These are phyloP conservation scores for Timema podura DNA, from an alignment of 2,888 invertebrate species.

Conservation along the genomic window DNA sequence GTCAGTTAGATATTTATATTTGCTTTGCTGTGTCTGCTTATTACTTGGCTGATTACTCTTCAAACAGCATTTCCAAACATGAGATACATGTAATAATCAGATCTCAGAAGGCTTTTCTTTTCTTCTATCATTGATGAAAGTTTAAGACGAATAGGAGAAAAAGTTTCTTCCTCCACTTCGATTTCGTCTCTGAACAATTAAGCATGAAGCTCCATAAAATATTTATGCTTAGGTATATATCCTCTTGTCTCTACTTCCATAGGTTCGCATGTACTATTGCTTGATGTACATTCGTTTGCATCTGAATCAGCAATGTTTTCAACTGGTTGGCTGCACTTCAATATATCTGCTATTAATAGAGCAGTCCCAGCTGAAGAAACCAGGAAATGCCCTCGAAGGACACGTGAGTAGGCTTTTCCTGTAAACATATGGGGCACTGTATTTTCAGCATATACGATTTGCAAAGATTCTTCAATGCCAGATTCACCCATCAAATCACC, in stretches of 20 bases:
- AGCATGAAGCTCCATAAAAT: conserved; percentile 7
- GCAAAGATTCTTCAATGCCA: conserved; percentile 8
- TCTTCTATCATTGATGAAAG: background rate
- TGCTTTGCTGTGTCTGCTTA: too few species aligned
- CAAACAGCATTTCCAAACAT: too few species aligned
- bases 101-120: background rate
- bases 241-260: conserved; percentile 8
- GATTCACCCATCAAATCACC: conserved; percentile 3
- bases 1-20: too few species aligned
- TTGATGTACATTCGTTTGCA: conserved; percentile 2
- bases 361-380: background rate
- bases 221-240: background rate
- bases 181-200: background rate
- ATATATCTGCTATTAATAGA: conserved; percentile 11
- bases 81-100: too few species aligned
- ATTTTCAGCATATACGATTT: conserved; percentile 10
- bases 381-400: conserved; percentile 6
- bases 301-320: too few species aligned
- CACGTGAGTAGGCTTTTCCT: background rate
- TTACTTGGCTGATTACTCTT: too few species aligned
- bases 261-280: conserved; percentile 2
- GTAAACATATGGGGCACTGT: conserved; percentile 11
- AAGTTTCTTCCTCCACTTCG: background rate
- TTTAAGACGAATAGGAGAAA: background rate
- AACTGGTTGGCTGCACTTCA: conserved; percentile 2